Conservation (phyloP, 2,113 vertebrate genomes). For the Cyanoramphus novaezelandiae region DNA sequence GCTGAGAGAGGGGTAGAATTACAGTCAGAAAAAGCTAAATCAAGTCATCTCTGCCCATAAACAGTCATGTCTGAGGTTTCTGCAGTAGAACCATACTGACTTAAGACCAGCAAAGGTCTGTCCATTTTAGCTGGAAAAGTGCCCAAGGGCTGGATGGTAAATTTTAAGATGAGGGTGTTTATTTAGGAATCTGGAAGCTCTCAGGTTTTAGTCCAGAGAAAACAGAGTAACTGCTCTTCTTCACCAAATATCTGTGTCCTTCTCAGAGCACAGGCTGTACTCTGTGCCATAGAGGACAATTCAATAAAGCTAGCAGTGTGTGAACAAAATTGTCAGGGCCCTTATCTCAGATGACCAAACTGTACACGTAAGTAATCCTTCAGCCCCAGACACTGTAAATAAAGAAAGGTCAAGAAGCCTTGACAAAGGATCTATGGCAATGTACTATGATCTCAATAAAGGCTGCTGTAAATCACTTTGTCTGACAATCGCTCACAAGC, state of each 20-base stretch:
- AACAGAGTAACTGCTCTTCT: background rate
- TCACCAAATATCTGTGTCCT: background rate
- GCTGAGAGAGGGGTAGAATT: background rate
- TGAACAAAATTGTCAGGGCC: background rate
- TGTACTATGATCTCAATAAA: background rate
- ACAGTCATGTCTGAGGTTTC: background rate
- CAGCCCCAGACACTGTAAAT: background rate
- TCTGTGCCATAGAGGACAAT: background rate
- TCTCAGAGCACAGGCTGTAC: background rate
- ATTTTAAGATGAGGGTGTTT: background rate
- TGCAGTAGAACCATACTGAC: background rate
- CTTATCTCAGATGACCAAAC: conserved; percentile 40
- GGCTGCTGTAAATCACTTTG: conserved; percentile 24
- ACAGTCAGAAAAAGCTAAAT: background rate
- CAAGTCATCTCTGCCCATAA: background rate
- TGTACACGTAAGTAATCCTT: background rate
- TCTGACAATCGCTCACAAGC: background rate
- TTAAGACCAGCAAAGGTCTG: background rate
- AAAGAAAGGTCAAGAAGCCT: conserved; percentile 19
- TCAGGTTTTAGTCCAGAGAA: background rate
- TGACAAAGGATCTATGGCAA: background rate
- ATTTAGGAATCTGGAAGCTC: background rate
- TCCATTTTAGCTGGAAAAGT: background rate
- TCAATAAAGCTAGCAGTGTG: conserved; percentile 25
- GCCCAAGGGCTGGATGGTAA: background rate